Base-by-base conservation (phyloP, 2,888 invertebrate species). In the Cryptosula pallasiana region DNA sequence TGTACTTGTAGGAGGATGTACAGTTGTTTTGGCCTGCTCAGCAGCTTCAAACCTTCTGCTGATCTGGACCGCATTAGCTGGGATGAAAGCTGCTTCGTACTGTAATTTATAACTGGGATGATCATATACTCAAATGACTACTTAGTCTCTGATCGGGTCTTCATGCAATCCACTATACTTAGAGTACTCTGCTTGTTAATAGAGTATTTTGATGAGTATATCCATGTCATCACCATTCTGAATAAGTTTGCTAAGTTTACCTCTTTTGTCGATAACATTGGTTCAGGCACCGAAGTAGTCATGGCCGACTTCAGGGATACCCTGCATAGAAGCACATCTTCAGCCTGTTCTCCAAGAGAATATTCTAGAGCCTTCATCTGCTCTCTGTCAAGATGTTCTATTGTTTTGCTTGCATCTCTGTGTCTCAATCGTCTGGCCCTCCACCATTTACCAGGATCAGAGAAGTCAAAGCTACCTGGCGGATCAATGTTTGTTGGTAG, bases 101-200 rank as follows among this genome's bases (percentile, higher is more conserved):
- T 45, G 45, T 25, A 71, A 34, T 55, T 55, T 54, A 54, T 71
- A 16, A 27, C 54, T 23, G 27, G 55, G 71, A 3, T 71, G 36
- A 3, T 74, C 74, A 1, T 45, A 16, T 13, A 77, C 73, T 1
- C 75, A 76, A 0, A 75, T 72, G 0, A 77, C 76, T 1, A 77
- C 73, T n/a, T 20, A 5, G 20, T 20, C n/a, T n/a, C 75, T 71
- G 25, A 77, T 75, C 25, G 76, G 55, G 23, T 76, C 73, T 29
- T 76, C 76, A 20, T 58, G 69, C 1, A 77, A 71, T 16, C 36
- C 69, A 20, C 34, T 72, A 70, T 73, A 77, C 0, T 72, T 73
- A n/a, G n/a, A n/a, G 55, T 73, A 36, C 35, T 76, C 73, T 1
- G 74, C 58, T 0, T 76, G 25, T 0, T 58, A 3, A 69, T 76